Evolutionary conservation across 2,888 invertebrate genomes (phyloP).

Genomic region (Digitonthophagus gazella): DNA sequence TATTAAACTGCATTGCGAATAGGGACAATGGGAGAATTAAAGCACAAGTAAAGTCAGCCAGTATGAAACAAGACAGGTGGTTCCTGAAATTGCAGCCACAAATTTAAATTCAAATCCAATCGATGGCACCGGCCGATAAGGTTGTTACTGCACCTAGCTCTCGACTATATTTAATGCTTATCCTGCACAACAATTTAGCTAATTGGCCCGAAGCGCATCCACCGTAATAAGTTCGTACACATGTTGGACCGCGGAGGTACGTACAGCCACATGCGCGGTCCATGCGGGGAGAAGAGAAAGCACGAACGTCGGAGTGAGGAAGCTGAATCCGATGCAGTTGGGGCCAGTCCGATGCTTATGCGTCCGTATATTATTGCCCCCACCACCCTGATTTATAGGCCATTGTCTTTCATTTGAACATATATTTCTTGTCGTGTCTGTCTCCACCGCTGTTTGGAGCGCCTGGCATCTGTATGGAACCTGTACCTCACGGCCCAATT

Average conservation of each 20-base stretch:
- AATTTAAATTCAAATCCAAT: constrained; percentile 17
- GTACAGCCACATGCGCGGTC: constrained; percentile 22
- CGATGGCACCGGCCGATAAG: constrained; percentile 12
- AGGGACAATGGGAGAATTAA: neutral
- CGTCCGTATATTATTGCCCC: constrained; percentile 38
- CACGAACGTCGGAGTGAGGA: constrained; percentile 22
- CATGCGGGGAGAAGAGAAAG: constrained; percentile 6
- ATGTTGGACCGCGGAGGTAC: constrained; percentile 20
- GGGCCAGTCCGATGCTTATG: constrained; percentile 24
- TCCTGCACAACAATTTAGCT: constrained; percentile 41
- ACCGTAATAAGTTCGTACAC: constrained; percentile 42
- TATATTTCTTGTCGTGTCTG: constrained; percentile 46
- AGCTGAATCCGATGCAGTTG: constrained; percentile 28
- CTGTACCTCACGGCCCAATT: constrained; percentile 45
- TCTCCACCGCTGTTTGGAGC: constrained; percentile 33
- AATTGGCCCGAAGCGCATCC: constrained; percentile 41
- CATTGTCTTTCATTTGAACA: constrained; percentile 54
- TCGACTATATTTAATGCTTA: constrained; percentile 31
- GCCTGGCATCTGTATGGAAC: constrained; percentile 39
- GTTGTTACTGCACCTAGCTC: constrained; percentile 9
- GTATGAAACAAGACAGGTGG: neutral
- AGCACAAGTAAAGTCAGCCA: neutral
- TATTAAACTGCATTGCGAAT: neutral
- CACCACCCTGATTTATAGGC: constrained; percentile 50
- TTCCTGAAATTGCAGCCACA: constrained; percentile 5